Evolutionary conservation across 2,888 invertebrate genomes (phyloP).

Genomic region (Cantharis lateralis): DNA sequence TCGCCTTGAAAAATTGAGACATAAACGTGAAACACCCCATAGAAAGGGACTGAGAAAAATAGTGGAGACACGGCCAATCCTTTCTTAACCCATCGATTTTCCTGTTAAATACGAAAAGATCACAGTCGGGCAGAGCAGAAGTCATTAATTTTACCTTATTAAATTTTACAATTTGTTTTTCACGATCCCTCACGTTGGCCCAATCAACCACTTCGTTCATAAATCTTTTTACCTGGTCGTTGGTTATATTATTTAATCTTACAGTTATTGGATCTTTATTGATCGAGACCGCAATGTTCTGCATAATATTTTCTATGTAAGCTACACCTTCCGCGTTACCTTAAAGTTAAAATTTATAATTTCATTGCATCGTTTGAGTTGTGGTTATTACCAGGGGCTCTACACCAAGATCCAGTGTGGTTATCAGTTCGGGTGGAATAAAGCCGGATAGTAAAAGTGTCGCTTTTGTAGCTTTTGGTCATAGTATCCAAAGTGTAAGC

Average conservation of each 20-base stretch:
- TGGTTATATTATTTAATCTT: conserved; percentile 59
- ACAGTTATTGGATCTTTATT: conserved; percentile 65
- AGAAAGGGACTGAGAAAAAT: neutral
- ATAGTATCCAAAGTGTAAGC: conserved; percentile 51
- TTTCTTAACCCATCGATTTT: neutral
- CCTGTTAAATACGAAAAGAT: neutral
- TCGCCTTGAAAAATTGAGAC: neutral
- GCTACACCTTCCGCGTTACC: conserved; percentile 39
- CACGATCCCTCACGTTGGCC: conserved; percentile 62
- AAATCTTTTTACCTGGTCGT: conserved; percentile 57
- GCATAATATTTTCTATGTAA: neutral
- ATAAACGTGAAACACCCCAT: neutral
- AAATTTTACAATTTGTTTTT: conserved; percentile 60
- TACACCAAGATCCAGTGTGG: conserved; percentile 65
- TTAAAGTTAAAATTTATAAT: neutral
- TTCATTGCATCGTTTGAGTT: neutral
- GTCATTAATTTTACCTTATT: conserved; percentile 57
- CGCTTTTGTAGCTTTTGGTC: conserved; percentile 65
- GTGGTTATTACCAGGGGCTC: conserved; percentile 67
- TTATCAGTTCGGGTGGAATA: conserved; percentile 65
- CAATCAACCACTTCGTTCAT: conserved; percentile 63
- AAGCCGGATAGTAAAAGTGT: conserved; percentile 56
- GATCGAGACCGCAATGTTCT: conserved; percentile 61
- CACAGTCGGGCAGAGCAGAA: neutral
- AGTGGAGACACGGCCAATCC: neutral